A percentile compares a stretch with the other conserved stretches of the same genome.
Evolutionary conservation across 2,797 vertebrate species (phyloP).

Genomic region (Lacerta bilineata): DNA sequence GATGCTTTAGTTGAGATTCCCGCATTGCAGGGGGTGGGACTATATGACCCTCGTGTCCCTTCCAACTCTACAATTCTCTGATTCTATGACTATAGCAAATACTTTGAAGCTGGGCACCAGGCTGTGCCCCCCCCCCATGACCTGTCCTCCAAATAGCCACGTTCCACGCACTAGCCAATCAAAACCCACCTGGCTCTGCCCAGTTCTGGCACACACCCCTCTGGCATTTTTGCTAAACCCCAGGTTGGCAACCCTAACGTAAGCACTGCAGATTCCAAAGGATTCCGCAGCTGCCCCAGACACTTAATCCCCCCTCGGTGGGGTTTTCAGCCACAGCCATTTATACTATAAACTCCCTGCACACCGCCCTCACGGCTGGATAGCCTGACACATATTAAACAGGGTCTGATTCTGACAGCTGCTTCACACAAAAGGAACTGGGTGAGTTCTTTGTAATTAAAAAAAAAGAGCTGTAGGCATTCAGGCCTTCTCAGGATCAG

Average conservation of each 20-base stretch:
- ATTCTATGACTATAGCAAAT: not conserved
- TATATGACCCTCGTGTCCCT: too few relatives aligned
- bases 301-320: slow-evolving; percentile 65
- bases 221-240: not conserved
- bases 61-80: too few relatives aligned
- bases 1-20: too few relatives aligned
- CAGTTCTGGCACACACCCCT: not conserved
- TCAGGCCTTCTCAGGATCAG: slow-evolving; percentile 34
- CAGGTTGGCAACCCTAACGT: not conserved
- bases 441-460: slow-evolving; percentile 28
- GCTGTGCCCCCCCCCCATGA: too few relatives aligned
- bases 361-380: slow-evolving; percentile 21
- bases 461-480: slow-evolving; percentile 10
- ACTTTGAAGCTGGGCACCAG: not conserved
- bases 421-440: slow-evolving; percentile 19
- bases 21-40: too few relatives aligned
- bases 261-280: slow-evolving; percentile 32
- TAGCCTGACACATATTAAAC: slow-evolving; percentile 15
- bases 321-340: slow-evolving; percentile 41
- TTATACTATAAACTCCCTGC: slow-evolving; percentile 44
- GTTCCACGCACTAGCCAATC: not conserved
- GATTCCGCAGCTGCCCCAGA: slow-evolving; percentile 52
- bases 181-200: not conserved
- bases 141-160: not conserved
- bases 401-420: slow-evolving; percentile 52